Conservation (phyloP, 2,113 vertebrate genomes). For the Hippopotamus amphibius region DNA sequence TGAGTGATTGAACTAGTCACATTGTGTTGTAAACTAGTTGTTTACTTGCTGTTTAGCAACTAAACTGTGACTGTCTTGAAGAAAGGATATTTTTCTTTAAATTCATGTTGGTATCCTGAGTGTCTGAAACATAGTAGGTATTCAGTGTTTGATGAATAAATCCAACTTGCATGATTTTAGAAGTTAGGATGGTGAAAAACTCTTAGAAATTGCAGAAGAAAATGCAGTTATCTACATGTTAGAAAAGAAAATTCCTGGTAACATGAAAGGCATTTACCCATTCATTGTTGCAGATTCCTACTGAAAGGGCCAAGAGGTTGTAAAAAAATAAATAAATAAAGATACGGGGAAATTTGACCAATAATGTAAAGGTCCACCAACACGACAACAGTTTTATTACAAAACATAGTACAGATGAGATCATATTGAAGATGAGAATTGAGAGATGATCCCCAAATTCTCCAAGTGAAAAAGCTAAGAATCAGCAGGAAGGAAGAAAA, state of each 20-base stretch:
- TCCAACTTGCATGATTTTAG: conserved; percentile 6
- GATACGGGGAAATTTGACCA: background rate
- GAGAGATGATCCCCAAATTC: background rate
- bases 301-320: background rate
- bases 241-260: background rate
- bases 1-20: conserved; percentile 26
- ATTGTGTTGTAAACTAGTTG: background rate
- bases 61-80: background rate
- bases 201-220: background rate
- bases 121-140: background rate
- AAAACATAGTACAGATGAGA: background rate
- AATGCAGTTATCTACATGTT: background rate
- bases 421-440: background rate
- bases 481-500: background rate
- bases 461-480: background rate
- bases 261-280: background rate
- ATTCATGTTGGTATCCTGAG: background rate
- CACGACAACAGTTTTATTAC: background rate
- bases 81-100: background rate
- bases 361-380: background rate
- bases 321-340: background rate
- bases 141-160: background rate
- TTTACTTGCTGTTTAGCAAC: background rate
- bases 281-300: background rate
- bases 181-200: background rate